These are phyloP conservation scores for Metalampra italica DNA, from an alignment of 2,888 invertebrate species.

Conservation along the genomic window DNA sequence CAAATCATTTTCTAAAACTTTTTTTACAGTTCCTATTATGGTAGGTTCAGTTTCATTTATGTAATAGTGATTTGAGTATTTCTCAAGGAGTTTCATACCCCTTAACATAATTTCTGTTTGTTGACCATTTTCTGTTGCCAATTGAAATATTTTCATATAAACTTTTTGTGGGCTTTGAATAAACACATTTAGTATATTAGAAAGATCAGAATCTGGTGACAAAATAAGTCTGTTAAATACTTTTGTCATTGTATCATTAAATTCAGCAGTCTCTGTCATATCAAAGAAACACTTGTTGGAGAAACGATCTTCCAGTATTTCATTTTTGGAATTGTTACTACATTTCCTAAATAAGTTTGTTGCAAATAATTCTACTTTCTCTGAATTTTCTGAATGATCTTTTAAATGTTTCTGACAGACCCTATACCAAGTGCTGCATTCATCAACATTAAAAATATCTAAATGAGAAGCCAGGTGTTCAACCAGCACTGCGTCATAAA, in stretches of 20 bases:
- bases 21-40: slow-evolving; percentile 40
- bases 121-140: slow-evolving; percentile 49
- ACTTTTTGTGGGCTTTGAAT: slow-evolving; percentile 55
- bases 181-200: slow-evolving; percentile 49
- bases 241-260: slow-evolving; percentile 39
- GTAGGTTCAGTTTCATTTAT: slow-evolving; percentile 51
- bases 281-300: slow-evolving; percentile 38
- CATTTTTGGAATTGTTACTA: slow-evolving; percentile 31
- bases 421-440: slow-evolving; percentile 39
- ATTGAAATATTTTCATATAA: slow-evolving; percentile 46
- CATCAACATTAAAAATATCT: slow-evolving; percentile 34
- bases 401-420: slow-evolving; percentile 30
- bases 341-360: slow-evolving; percentile 49
- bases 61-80: slow-evolving; percentile 53
- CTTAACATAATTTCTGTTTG: slow-evolving; percentile 55
- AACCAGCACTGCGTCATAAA: slow-evolving; percentile 36
- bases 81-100: slow-evolving; percentile 43
- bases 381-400: slow-evolving; percentile 26
- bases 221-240: slow-evolving; percentile 60
- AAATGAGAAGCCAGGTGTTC: slow-evolving; percentile 36
- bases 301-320: slow-evolving; percentile 47
- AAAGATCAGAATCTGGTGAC: slow-evolving; percentile 37
- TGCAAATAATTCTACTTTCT: slow-evolving; percentile 30
- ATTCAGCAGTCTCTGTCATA: slow-evolving; percentile 33
- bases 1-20: slow-evolving; percentile 30